Percentiles rank a stretch among this genome's conserved stretches.
These are phyloP conservation scores for Manis crassicaudata DNA, from an alignment of 2,797 vertebrate species.

Conservation along the genomic window DNA sequence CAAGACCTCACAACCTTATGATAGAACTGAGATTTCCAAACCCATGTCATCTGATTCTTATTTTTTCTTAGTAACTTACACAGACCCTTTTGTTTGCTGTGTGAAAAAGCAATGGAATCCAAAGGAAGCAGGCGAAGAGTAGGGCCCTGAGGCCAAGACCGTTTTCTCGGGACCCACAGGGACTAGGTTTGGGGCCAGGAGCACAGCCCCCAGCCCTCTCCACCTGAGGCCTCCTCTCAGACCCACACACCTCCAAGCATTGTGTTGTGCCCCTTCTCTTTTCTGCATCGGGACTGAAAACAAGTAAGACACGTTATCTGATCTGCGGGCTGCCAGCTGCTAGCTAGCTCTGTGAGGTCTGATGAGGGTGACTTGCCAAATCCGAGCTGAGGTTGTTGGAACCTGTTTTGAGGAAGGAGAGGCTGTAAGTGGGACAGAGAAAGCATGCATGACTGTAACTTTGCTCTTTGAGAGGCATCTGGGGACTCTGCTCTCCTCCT, in stretches of 20 bases:
- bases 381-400: background rate
- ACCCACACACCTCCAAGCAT: background rate
- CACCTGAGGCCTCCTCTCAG: background rate
- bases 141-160: background rate
- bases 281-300: conserved; percentile 38
- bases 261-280: background rate
- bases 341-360: background rate
- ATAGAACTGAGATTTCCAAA: background rate
- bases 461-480: background rate
- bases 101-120: background rate
- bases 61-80: background rate
- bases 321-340: conserved; percentile 38
- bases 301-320: conserved; percentile 26
- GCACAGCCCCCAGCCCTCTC: background rate
- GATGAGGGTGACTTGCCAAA: background rate
- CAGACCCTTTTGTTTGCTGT: background rate
- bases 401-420: background rate
- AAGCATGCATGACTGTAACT: too few species aligned
- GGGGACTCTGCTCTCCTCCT: background rate
- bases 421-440: background rate
- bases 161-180: background rate
- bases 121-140: background rate
- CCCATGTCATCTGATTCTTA: background rate
- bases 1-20: background rate
- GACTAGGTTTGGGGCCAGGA: background rate